These are phyloP conservation scores for Podotricha telesiphe DNA, from an alignment of 2,888 invertebrate genomes.

Conservation along the genomic window DNA sequence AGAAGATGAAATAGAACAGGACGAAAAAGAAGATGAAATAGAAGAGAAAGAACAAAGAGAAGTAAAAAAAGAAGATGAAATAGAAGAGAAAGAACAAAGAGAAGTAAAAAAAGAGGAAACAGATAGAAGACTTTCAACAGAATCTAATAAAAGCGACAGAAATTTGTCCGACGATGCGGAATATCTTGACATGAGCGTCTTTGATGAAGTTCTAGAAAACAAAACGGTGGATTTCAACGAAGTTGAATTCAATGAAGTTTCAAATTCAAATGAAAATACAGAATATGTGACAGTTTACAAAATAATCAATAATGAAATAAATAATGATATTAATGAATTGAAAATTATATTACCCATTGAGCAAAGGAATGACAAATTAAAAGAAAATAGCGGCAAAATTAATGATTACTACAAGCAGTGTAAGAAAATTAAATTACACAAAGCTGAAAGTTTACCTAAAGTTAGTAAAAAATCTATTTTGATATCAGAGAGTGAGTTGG, in stretches of 20 bases:
- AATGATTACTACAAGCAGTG: conserved; percentile 41
- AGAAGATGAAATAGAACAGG: conserved; percentile 5
- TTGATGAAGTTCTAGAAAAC: conserved; percentile 39
- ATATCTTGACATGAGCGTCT: conserved; percentile 38
- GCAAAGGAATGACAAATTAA: conserved; percentile 33
- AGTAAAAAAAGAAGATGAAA: background rate
- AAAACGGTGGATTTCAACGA: background rate
- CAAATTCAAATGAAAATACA: background rate
- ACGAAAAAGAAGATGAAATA: background rate
- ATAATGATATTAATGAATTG: conserved; percentile 31
- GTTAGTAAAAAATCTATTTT: conserved; percentile 47
- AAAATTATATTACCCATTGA: conserved; percentile 41
- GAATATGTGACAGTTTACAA: conserved; percentile 39
- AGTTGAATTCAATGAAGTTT: background rate
- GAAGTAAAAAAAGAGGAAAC: background rate
- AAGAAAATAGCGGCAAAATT: conserved; percentile 42
- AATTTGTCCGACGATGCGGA: conserved; percentile 32
- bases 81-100: background rate
- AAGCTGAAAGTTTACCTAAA: background rate
- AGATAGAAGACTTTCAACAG: conserved; percentile 18
- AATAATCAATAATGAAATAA: conserved; percentile 34
- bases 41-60: background rate
- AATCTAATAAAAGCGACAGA: conserved; percentile 32
- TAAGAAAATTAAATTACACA: conserved; percentile 34
- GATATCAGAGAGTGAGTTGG: conserved; percentile 47